Percentiles rank a stretch among this genome's conserved stretches.
Evolutionary conservation across 2,888 invertebrate species (phyloP).

Genomic region (Eledona agricola): DNA sequence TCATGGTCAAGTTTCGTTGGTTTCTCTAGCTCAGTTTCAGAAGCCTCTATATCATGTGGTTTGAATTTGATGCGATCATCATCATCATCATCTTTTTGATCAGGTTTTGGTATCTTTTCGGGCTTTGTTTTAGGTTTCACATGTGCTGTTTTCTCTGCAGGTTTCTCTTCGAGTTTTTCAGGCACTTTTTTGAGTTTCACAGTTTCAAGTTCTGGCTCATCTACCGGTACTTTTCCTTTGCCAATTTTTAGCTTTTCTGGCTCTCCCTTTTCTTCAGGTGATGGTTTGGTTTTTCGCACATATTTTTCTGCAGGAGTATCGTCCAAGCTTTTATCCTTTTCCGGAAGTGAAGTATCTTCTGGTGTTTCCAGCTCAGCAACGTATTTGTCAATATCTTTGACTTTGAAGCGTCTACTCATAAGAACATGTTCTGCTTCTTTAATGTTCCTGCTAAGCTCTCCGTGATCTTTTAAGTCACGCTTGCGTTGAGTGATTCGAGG

Average conservation of each 20-base stretch:
- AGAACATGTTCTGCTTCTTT: slow-evolving; percentile 59
- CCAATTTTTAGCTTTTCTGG: slow-evolving; percentile 52
- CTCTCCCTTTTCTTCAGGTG: slow-evolving; percentile 34
- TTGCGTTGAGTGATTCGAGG: slow-evolving; percentile 54
- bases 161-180: slow-evolving; percentile 34
- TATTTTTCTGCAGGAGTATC: slow-evolving; percentile 48
- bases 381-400: slow-evolving; percentile 58
- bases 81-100: slow-evolving; percentile 46
- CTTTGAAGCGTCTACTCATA: slow-evolving; percentile 55
- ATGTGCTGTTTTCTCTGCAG: too few species aligned
- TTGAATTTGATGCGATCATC: slow-evolving; percentile 51
- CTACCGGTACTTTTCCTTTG: slow-evolving; percentile 56
- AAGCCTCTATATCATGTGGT: slow-evolving; percentile 56
- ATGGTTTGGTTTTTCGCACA: slow-evolving; percentile 38
- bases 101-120: slow-evolving; percentile 18
- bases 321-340: slow-evolving; percentile 47
- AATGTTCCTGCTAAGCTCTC: slow-evolving; percentile 63
- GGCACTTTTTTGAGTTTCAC: slow-evolving; percentile 60
- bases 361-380: slow-evolving; percentile 60
- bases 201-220: slow-evolving; percentile 50
- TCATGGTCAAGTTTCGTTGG: slow-evolving; percentile 53
- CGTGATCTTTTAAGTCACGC: slow-evolving; percentile 54
- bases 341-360: slow-evolving; percentile 55
- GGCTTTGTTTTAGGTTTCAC: slow-evolving; percentile 34
- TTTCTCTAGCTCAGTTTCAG: slow-evolving; percentile 55